Evolutionary conservation across 2,888 invertebrate species (phyloP), one percentile per base, ranked within the genome.

Genomic region (Agrypnus murinus): DNA sequence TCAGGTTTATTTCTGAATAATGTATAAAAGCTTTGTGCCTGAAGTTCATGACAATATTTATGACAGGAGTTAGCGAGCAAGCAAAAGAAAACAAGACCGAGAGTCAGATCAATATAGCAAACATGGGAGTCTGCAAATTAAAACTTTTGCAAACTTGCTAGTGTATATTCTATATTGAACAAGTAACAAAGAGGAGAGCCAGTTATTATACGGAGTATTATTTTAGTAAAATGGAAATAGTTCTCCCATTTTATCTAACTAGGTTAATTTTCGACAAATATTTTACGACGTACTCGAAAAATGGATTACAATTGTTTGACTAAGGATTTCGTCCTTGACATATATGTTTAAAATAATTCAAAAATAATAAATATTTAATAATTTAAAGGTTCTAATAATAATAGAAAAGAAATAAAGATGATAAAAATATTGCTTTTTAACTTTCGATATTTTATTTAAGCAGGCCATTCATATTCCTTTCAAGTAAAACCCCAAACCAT

Each of bases 21-120:
- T 69, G 69, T 65, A 65, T 69, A 40, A 67, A 59, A 64, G 58
- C 50, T 25, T 53, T 48, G 40, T 50, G 58, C 63, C 65, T 53
- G 65, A 70, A 65, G 62, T 65, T 66, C 70, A 45, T 59, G 70
- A 62, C 70, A 70, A 65, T 70, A 70, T 70, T 70, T 70, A 70
- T 70, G 70, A 70, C 70, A 70, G 59, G 70, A 69, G 70, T 70
- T 70, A 48, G 70, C 70, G 65, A 70, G 53, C 59, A 66, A 50
- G 70, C 65, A 70, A 70, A 69, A 69, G 69, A 72, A 72, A 72
- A 66, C 58, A 69, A 69, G 46, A 70, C 45, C 57, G 65, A 62
- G 60, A 66, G 65, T 46, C 69, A 66, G 69, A 72, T 72, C 72
- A 62, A 70, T 72, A 69, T 69, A 66, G 69, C 72, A 72, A 72